Base-by-base conservation (phyloP, 1,140 invertebrate species). In the Drosophila orosa region DNA sequence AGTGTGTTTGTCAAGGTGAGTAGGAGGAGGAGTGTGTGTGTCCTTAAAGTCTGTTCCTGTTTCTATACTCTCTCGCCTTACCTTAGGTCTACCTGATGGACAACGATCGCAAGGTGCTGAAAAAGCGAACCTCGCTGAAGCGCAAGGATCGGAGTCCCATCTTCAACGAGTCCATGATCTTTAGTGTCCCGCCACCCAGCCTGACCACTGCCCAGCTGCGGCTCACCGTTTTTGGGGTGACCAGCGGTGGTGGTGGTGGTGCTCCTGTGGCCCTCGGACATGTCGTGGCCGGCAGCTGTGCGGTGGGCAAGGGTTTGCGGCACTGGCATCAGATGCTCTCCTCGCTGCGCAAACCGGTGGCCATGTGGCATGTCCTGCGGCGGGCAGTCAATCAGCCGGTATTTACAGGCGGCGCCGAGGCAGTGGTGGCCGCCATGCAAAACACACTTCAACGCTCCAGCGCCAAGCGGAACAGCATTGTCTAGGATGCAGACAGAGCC, bases 311-410 rank as follows among this genome's bases (percentile, higher is more conserved):
- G 80, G 94, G 96, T 0, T 84, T 95, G n/a, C 94, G 94, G 47
- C 96, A 97, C 85, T 97, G 96, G 96, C 95, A 95, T 77, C 96
- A 97, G 92, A 97, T 97, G 96, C 92, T 97, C 63, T 93, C 94
- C n/a, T 95, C 95, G 19, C 93, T 96, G 42, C 94, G 96, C 62
- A 96, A 96, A 90, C 96, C 96, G 2, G 95, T 97, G 40, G 95
- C 96, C 10, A 97, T 96, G 96, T 97, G 96, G 96, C 96, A 97
- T 92, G 93, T 95, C 27, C 92, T 97, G n/a, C 93, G 95, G 67
- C 80, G 89, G 22, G 87, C 87, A 1, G 77, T 80, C 67, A 91
- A 91, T 50, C 90, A 91, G 54, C 90, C 90, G 17, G 62, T 91
- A 9, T 90, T 91, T 10, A 78, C 87, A 15, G 90, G 90, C 39